A percentile compares a stretch with the other conserved stretches of the same genome.
Conservation (phyloP, 2,888 invertebrate species). For the Phortica magna region DNA sequence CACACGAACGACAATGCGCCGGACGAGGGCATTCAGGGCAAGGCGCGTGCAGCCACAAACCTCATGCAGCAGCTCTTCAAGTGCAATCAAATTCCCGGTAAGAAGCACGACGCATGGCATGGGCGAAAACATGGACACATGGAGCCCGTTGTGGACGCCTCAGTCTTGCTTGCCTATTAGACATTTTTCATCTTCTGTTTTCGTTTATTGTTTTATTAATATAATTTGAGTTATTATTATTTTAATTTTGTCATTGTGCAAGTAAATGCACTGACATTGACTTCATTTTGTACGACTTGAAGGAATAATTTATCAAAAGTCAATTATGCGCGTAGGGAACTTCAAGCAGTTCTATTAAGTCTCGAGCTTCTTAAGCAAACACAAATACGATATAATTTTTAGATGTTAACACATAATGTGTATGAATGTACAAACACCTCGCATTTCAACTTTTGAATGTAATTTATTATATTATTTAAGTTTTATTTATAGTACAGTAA, state of each 20-base stretch:
- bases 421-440: conserved; percentile 24
- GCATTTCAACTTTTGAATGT: conserved; percentile 12
- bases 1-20: conserved; percentile 8
- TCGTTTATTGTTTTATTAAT: conserved; percentile 5
- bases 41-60: conserved; percentile 40
- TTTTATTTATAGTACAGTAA: not conserved
- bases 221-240: conserved; percentile 16
- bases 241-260: not conserved
- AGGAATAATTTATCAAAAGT: no score
- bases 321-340: no score
- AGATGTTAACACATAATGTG: not conserved
- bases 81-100: conserved; percentile 77
- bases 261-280: no score
- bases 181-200: no score
- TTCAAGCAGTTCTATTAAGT: no score
- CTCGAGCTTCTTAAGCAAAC: conserved; percentile 16
- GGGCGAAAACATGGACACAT: not conserved
- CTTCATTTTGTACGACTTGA: no score
- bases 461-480: conserved; percentile 14
- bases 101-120: conserved; percentile 42
- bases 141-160: no score
- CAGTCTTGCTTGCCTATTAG: no score
- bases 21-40: conserved; percentile 26
- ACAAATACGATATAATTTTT: conserved; percentile 39
- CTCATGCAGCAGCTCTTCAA: conserved; percentile 74